Conservation (phyloP, 92 coral and sea anemone genomes). For the Siderastrea siderea region DNA sequence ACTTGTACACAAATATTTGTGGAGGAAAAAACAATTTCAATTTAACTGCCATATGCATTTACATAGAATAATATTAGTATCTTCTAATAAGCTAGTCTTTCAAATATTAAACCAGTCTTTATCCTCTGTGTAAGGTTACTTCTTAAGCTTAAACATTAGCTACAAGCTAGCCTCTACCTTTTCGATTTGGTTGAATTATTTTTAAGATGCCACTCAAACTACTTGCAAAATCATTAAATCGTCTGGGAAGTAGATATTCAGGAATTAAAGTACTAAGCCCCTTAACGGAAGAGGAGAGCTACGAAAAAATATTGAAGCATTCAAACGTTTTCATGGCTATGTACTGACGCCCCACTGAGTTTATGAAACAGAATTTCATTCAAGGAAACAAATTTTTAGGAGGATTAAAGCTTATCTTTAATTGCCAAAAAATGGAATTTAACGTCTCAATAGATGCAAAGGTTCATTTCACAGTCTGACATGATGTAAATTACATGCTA, state of each 20-base stretch:
- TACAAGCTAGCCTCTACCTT: not conserved
- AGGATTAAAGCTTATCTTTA: constrained; percentile 10
- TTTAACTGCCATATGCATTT: too few relatives aligned
- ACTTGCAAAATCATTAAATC: not conserved
- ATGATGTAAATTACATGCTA: not conserved
- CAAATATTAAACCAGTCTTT: too few relatives aligned
- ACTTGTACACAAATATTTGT: not conserved
- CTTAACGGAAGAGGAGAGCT: not conserved
- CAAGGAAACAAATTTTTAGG: not conserved
- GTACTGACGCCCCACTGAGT: constrained; percentile 24
- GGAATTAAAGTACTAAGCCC: not conserved
- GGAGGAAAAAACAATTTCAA: too few relatives aligned
- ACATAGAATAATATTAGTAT: too few relatives aligned
- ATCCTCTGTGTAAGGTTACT: too few relatives aligned
- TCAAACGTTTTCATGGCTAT: not conserved
- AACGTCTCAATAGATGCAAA: not conserved
- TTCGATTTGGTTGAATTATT: not conserved
- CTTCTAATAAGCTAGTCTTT: too few relatives aligned
- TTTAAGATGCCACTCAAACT: not conserved
- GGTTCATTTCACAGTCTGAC: not conserved
- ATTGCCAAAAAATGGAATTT: not conserved
- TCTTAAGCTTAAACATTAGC: not conserved
- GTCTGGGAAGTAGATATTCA: not conserved
- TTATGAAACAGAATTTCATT: not conserved
- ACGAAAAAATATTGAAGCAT: not conserved